Evolutionary conservation across 2,797 vertebrate species (phyloP).

Genomic region (Pempheris klunzingeri): DNA sequence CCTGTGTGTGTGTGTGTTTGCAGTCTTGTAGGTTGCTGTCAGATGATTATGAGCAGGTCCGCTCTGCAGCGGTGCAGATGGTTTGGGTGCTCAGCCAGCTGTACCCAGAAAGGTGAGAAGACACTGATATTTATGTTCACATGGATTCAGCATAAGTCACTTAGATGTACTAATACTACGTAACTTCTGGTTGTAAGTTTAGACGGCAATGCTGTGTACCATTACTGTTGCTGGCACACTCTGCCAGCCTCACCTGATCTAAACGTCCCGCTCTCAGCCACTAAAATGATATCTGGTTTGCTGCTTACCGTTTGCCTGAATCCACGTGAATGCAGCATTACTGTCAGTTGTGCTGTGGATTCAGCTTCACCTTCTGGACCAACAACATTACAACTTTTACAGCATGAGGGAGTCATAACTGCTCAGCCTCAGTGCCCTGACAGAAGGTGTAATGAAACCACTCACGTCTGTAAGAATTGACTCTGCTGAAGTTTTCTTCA

Average conservation of each 20-base stretch:
- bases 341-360: not conserved
- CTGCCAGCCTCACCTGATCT: too few relatives aligned
- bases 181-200: too few relatives aligned
- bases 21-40: slow-evolving; percentile 95
- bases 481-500: not conserved
- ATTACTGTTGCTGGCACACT: too few relatives aligned
- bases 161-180: too few relatives aligned
- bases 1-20: slow-evolving; percentile 24
- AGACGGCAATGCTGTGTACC: too few relatives aligned
- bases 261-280: too few relatives aligned
- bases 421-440: not conserved
- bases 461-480: fast-evolving
- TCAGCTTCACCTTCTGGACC: not conserved
- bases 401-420: not conserved
- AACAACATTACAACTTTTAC: not conserved
- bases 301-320: too few relatives aligned
- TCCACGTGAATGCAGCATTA: not conserved
- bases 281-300: too few relatives aligned
- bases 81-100: slow-evolving; percentile 97
- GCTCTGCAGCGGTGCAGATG: slow-evolving; percentile 95
- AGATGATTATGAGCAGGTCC: slow-evolving; percentile 98
- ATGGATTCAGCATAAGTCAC: too few relatives aligned
- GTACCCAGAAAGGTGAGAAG: slow-evolving; percentile 93
- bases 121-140: not conserved
- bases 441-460: not conserved